A percentile compares a stretch with the other conserved stretches of the same genome.
Conservation (phyloP, 2,113 vertebrate genomes). For the Dasyurus viverrinus region DNA sequence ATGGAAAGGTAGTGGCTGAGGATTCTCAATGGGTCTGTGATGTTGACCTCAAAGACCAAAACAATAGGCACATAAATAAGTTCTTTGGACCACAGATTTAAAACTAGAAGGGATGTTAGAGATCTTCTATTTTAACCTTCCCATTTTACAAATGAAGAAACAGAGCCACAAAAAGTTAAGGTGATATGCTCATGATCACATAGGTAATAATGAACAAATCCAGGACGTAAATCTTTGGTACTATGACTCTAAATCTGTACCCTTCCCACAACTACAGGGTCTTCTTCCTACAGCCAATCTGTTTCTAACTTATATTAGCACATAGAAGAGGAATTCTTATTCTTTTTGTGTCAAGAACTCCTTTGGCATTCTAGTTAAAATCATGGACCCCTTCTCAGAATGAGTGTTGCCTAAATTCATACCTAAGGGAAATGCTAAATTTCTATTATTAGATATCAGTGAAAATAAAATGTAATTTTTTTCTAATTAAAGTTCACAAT, state of each 20-base stretch:
- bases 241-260: not conserved
- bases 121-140: not conserved
- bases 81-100: not conserved
- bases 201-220: not conserved
- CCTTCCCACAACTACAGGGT: not conserved
- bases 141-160: not conserved
- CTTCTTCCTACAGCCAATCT: not conserved
- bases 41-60: not conserved
- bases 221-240: not conserved
- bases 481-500: not conserved
- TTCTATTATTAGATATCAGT: not conserved
- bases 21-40: not conserved
- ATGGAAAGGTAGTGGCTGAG: not conserved
- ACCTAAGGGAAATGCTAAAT: not conserved
- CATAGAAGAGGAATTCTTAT: not conserved
- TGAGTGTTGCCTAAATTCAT: not conserved
- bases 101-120: not conserved
- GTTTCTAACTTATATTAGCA: not conserved
- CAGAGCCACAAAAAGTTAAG: not conserved
- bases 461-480: not conserved
- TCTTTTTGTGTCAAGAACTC: not conserved
- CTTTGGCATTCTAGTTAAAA: not conserved
- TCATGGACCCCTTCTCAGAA: not conserved
- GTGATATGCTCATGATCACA: not conserved
- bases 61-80: not conserved